A percentile compares a stretch with the other conserved stretches of the same genome.
These are phyloP conservation scores for Allygus modestus DNA, from an alignment of 2,888 invertebrate genomes.

Conservation along the genomic window DNA sequence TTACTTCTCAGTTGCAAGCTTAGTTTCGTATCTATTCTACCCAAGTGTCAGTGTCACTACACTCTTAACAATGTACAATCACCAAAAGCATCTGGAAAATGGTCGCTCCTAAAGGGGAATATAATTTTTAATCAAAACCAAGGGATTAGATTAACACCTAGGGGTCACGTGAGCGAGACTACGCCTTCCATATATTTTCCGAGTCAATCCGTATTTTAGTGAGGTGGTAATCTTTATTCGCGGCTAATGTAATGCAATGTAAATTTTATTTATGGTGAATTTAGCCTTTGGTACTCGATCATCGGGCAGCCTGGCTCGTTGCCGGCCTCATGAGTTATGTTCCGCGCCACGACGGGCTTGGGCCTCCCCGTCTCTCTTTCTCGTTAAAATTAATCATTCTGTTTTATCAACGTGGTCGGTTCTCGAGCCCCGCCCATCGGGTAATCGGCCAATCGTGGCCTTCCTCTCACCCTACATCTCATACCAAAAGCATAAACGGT, in stretches of 20 bases:
- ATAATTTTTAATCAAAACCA: not conserved
- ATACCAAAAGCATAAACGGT: constrained; percentile 21
- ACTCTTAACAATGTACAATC: too few species aligned
- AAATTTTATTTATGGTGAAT: constrained; percentile 50
- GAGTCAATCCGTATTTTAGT: constrained; percentile 7
- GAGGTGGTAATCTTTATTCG: constrained; percentile 20
- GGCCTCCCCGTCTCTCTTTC: constrained; percentile 48
- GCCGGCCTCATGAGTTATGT: not conserved
- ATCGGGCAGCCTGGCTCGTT: constrained; percentile 7
- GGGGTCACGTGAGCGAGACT: not conserved
- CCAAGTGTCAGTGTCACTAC: too few species aligned
- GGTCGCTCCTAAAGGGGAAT: not conserved
- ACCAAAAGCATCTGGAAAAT: too few species aligned
- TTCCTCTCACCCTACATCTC: constrained; percentile 37
- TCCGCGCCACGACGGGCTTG: not conserved
- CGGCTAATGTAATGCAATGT: constrained; percentile 48
- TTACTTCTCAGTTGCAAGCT: too few species aligned
- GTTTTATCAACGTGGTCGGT: constrained; percentile 56
- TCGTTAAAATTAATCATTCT: constrained; percentile 59
- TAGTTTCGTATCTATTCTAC: too few species aligned
- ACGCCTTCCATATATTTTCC: constrained; percentile 39
- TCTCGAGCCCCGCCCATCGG: constrained; percentile 16
- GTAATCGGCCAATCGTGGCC: constrained; percentile 48
- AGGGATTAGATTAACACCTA: not conserved
- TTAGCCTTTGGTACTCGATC: constrained; percentile 46